phyloP scores from a whole-genome alignment of 2,888 invertebrate species.

The Rhingia rostrata region DNA sequence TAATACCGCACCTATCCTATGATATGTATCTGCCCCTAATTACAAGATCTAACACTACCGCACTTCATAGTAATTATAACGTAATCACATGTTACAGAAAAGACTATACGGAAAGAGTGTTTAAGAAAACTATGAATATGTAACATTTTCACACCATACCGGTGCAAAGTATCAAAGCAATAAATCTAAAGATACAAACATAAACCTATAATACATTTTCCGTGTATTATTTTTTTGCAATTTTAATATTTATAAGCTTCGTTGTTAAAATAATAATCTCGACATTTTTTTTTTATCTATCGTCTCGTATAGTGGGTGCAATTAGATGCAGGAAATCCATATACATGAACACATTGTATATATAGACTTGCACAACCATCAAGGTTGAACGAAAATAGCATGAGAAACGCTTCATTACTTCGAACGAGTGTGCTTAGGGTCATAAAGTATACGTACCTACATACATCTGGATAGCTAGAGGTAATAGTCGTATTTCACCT shows the following conservation, averaged over 20 bases:
- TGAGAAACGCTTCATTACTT: background rate
- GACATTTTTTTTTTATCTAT: background rate
- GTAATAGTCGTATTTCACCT: too few relatives aligned
- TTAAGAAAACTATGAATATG: too few relatives aligned
- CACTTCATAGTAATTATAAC: too few relatives aligned
- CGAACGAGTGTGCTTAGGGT: background rate
- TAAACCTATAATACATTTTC: background rate
- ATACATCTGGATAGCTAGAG: too few relatives aligned
- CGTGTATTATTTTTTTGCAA: background rate
- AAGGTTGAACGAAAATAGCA: background rate
- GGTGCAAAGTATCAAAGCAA: slow-evolving; percentile 5
- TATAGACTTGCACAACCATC: background rate
- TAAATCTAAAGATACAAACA: background rate
- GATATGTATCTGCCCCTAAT: too few relatives aligned
- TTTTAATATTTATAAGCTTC: background rate
- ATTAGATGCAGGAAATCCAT: background rate
- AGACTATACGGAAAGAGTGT: too few relatives aligned
- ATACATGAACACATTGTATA: too few relatives aligned
- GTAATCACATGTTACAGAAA: too few relatives aligned
- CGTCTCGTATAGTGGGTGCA: slow-evolving; percentile 3
- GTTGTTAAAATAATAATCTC: background rate
- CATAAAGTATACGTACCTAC: too few relatives aligned
- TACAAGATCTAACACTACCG: too few relatives aligned
- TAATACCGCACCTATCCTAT: too few relatives aligned
- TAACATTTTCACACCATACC: background rate